A percentile compares a stretch with the other conserved stretches of the same genome.
phyloP scores from a whole-genome alignment of 2,797 vertebrate species.

The Triplophysa yarkandensis region DNA sequence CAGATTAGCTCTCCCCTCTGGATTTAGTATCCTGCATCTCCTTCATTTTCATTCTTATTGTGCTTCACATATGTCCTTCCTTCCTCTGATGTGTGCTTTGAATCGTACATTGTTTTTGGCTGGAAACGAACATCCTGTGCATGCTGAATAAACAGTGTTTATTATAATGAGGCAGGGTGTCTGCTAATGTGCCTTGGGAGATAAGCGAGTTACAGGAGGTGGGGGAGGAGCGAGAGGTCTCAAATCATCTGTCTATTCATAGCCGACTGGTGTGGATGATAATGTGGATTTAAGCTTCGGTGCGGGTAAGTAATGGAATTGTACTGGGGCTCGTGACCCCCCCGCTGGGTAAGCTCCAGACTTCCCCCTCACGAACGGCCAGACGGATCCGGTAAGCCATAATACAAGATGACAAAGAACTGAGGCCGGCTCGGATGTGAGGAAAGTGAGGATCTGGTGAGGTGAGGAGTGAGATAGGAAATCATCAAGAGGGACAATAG shows the following conservation, averaged over 20 bases:
- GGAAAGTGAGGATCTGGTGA: not conserved
- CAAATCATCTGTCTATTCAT: constrained; percentile 67
- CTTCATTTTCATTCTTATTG: constrained; percentile 36
- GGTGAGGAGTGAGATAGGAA: not conserved
- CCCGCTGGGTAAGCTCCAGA: constrained; percentile 66
- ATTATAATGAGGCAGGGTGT: constrained; percentile 70
- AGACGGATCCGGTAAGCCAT: not conserved
- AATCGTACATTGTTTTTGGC: constrained; percentile 60
- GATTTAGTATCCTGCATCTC: constrained; percentile 16
- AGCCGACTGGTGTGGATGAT: constrained; percentile 57
- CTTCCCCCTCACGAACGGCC: constrained; percentile 51
- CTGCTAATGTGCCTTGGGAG: constrained; percentile 67
- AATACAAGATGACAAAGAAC: not conserved
- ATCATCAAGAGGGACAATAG: not conserved
- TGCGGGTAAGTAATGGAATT: constrained; percentile 72
- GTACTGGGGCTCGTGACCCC: constrained; percentile 49
- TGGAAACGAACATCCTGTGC: constrained; percentile 36
- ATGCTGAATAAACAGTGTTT: constrained; percentile 71
- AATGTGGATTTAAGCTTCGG: constrained; percentile 70
- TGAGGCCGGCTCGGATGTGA: not conserved
- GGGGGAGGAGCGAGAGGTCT: constrained; percentile 48
- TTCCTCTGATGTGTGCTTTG: constrained; percentile 37
- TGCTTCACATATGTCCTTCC: constrained; percentile 14
- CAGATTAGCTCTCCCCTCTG: not conserved
- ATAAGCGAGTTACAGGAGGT: constrained; percentile 39